These are phyloP conservation scores for Protophormia terraenovae DNA, from an alignment of 2,888 invertebrate genomes.

Conservation along the genomic window DNA sequence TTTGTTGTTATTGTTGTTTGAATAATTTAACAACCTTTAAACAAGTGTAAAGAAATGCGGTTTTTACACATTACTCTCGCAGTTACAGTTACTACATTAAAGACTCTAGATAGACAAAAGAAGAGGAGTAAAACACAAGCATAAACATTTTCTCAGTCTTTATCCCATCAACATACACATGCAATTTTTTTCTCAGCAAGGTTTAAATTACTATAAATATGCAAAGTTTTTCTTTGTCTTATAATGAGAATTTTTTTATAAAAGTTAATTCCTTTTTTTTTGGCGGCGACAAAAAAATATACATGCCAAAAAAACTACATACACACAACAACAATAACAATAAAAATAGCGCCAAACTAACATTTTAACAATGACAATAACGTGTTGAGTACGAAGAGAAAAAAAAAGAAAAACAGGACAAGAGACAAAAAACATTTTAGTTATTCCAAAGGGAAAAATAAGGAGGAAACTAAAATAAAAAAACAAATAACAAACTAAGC, in stretches of 20 bases:
- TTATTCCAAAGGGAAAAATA: too few species aligned
- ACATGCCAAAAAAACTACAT: neutral
- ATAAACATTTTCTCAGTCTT: conserved; percentile 10
- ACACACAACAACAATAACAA: neutral
- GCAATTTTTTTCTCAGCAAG: neutral
- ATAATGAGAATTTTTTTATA: neutral
- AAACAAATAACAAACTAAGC: neutral
- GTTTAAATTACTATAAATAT: conserved; percentile 53
- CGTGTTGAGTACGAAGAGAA: conserved; percentile 32
- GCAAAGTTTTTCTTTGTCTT: conserved; percentile 38
- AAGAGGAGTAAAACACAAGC: neutral
- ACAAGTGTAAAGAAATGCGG: conserved; percentile 52
- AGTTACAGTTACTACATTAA: neutral
- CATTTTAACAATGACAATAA: conserved; percentile 60
- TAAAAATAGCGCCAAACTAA: conserved; percentile 48
- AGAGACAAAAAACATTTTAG: too few species aligned
- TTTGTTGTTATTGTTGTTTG: conserved; percentile 28
- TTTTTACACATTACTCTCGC: conserved; percentile 30
- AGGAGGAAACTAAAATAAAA: conserved; percentile 12
- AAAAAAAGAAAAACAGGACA: conserved; percentile 3
- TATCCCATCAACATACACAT: neutral
- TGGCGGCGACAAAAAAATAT: neutral
- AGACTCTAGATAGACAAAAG: neutral
- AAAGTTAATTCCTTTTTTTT: neutral
- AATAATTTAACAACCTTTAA: conserved; percentile 64